Base-by-base conservation (phyloP, 2,888 invertebrate genomes). In the Labia minor region DNA sequence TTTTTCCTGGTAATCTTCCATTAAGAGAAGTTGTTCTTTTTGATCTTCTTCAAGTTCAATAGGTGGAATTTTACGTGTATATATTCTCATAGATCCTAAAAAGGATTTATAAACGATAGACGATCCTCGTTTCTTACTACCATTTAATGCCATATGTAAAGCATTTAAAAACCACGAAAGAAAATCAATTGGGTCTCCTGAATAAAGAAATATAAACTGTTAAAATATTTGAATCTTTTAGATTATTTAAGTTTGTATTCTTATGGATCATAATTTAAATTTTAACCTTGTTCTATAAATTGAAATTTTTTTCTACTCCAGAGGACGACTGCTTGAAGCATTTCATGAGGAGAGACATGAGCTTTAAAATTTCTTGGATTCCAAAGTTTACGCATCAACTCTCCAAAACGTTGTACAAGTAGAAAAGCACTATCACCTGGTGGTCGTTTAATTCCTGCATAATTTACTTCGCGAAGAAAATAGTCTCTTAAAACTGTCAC, bases 311-410 rank as follows among this genome's bases (percentile, higher is more conserved):
- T 96, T 78, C 92, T 91, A 75, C 97, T 94, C 92, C 95, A 95
- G 70, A 98, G 80, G 1, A 99, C 95, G 20, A 97, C 94, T 63
- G 99, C 95, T 76, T 99, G 99, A 20, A 99, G 81, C 98, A 99
- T 99, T 83, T 99, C 99, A 76, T 99, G 99, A 0, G 99, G 99
- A 19, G 96, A 97, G 0, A 99, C 99, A 75, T 99, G 99, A 0
- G 98, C 92, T 79, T 99, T 99, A 77, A 99, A 99, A 74, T 98
- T 98, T 61, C 95, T 83, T 0, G 98, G 97, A 78, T 99, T 99
- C 99, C 99, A 99, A 73, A 99, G 81, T 77, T 99, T 99, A 18
- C 99, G 82, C 80, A 98, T 86, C 21, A 99, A 81, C 76, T 99
- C 98, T 0, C 98, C 98, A 77, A 96, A 98, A 74, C 89, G 80